Evolutionary conservation across 2,797 vertebrate genomes (phyloP), one percentile per base, ranked within the genome.

Genomic region (Acanthiza pusilla): DNA sequence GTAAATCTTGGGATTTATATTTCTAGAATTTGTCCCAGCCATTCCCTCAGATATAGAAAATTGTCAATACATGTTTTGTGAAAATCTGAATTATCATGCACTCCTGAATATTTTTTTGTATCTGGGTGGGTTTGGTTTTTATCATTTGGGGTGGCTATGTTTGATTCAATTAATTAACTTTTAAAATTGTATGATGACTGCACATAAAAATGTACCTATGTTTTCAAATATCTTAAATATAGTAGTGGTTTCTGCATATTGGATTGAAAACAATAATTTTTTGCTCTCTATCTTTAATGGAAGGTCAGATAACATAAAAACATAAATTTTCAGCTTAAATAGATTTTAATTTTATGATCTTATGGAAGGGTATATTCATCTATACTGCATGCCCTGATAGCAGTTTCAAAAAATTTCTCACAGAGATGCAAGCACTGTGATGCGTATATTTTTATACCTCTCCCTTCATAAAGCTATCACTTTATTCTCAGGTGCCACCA

Each of bases 71-170:
- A 55, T 25, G 2, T 63, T 79, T 78, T 51, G 5, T 48, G 18
- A 72, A 81, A 60, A 58, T 12, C 2, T 4, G 3, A 54, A 75
- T n/a, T 50, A 38, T 38, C 7, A 40, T 32, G 4, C 2, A 71
- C 30, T 68, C 2, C 1, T 83, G 10, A 18, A 1, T 11, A 38
- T 21, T 15, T 17, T 25, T 19, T 80, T 30, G 1, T 23, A 5
- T 34, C 19, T 67, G 17, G 36, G 1, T 63, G 9, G 0, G 12
- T 63, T 75, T 22, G 1, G 0, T 0, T 73, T 73, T 62, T 54
- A 34, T 54, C 2, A 27, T 51, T 84, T 71, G 5, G 2, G 1
- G 1, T 40, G 13, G 4, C 19, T 74, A 19, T 23, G 7, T 57
- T 80, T 50, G 5, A 58, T 63, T 61, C 6, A 38, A 38, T 15